Conservation (phyloP, 2,797 vertebrate genomes). For the Natrix natrix region DNA sequence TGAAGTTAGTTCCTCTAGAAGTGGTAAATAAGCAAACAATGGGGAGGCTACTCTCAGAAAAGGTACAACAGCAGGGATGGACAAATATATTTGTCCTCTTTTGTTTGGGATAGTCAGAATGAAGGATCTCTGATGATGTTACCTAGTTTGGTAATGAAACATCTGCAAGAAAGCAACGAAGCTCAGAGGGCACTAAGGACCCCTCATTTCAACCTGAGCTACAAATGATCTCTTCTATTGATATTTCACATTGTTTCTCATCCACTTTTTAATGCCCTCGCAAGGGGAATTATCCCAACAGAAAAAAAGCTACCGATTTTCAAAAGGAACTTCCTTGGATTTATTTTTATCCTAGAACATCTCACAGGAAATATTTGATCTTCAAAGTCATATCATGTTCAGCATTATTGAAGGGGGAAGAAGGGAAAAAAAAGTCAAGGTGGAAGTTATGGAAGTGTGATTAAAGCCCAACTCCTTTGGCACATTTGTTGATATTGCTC, state of each 20-base stretch:
- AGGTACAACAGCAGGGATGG: background rate
- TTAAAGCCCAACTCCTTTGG: background rate
- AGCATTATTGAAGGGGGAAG: background rate
- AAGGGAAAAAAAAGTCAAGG: background rate
- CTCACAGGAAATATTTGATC: background rate
- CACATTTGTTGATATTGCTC: background rate
- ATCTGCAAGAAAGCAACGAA: background rate
- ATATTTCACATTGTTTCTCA: background rate
- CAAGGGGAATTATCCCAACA: background rate
- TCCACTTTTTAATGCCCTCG: background rate
- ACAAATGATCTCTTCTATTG: background rate
- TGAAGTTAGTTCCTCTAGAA: background rate
- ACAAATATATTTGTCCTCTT: background rate
- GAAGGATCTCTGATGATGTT: background rate
- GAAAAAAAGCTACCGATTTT: background rate
- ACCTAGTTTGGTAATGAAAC: background rate
- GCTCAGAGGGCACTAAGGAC: background rate
- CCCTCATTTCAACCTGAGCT: no score
- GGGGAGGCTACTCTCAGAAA: background rate
- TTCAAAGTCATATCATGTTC: background rate
- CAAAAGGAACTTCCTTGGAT: background rate
- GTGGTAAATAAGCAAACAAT: background rate
- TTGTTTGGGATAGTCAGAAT: background rate
- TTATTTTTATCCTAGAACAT: slow-evolving; percentile 9
- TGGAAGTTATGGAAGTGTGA: background rate